A percentile compares a stretch with the other conserved stretches of the same genome.
phyloP scores from a whole-genome alignment of 2,888 invertebrate genomes.

The Amiota mariae region DNA sequence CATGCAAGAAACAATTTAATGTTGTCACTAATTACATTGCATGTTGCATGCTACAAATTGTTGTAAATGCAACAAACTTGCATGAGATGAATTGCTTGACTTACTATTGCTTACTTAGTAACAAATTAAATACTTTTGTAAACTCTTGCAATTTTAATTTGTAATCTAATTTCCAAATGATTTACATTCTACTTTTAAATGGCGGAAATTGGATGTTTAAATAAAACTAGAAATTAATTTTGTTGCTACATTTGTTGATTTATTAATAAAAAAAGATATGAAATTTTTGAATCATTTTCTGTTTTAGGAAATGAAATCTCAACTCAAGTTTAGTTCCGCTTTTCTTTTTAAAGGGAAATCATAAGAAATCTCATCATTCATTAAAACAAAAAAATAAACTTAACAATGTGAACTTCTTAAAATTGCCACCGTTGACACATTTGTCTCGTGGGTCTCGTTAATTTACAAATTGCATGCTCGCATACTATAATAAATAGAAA shows the following conservation, averaged over 20 bases:
- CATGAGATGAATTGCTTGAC: background rate
- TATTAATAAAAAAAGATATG: too few species aligned
- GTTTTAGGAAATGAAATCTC: too few species aligned
- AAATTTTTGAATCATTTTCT: too few species aligned
- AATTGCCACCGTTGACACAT: conserved; percentile 55
- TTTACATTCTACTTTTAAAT: background rate
- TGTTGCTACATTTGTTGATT: background rate
- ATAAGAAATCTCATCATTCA: too few species aligned
- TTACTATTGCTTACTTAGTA: too few species aligned
- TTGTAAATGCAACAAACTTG: background rate
- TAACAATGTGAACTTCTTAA: background rate
- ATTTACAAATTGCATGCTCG: conserved; percentile 60
- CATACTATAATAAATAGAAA: background rate
- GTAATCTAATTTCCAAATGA: background rate
- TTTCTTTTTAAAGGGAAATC: too few species aligned
- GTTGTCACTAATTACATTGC: background rate
- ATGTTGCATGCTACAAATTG: background rate
- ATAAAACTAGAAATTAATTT: background rate
- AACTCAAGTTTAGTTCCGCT: too few species aligned
- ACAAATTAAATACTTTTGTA: background rate
- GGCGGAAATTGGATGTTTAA: background rate
- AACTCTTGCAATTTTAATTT: conserved; percentile 1
- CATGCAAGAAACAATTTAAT: background rate
- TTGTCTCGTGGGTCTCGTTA: conserved; percentile 46
- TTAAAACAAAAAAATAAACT: too few species aligned